Evolutionary conservation across 2,888 invertebrate species (phyloP), one percentile per base, ranked within the genome.

Genomic region (Polydrusus pterygomalis): DNA sequence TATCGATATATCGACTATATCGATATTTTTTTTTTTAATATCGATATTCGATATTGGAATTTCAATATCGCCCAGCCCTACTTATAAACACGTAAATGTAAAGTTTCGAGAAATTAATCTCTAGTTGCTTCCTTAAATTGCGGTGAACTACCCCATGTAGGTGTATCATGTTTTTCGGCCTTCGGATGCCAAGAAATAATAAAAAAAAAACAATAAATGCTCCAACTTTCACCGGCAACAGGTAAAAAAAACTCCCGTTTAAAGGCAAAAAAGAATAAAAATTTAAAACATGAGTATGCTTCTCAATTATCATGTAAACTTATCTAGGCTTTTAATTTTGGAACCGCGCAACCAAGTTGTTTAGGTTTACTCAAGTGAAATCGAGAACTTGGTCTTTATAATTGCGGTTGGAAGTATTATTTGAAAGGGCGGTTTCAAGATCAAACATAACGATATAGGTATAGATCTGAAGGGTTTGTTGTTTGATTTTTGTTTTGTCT

Each of bases 241-340:
- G 68, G 68, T 68, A 68, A 3, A 68, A 68, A 68, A 51, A 67
- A 34, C 7, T 15, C 43, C 1, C 13, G 20, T 56, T 34, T 15
- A 56, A 56, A 51, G 51, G 49, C 43, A 70, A 70, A 70, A 68
- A 68, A 43, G 8, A 40, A 6, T 11, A 6, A 58, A 43, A 68
- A 2, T 15, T 13, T n/a, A 40, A 68, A 60, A 70, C 70, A 15
- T 70, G 63, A 70, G 62, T 63, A 70, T 20, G 38, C 60, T 70
- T 74, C 74, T 74, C 69, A 65, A 75, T 75, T 75, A 75, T 75
- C 70, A 75, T 75, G 70, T 71, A 60, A 75, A 75, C 75, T 71
- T 75, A 75, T 75, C 75, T 67, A 63, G 58, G 60, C 75, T 67
- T 75, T 75, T 75, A 75, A 75, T 75, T 75, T 75, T 43, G 65